Evolutionary conservation across 2,888 invertebrate species (phyloP).

Genomic region (Morpho helenor): DNA sequence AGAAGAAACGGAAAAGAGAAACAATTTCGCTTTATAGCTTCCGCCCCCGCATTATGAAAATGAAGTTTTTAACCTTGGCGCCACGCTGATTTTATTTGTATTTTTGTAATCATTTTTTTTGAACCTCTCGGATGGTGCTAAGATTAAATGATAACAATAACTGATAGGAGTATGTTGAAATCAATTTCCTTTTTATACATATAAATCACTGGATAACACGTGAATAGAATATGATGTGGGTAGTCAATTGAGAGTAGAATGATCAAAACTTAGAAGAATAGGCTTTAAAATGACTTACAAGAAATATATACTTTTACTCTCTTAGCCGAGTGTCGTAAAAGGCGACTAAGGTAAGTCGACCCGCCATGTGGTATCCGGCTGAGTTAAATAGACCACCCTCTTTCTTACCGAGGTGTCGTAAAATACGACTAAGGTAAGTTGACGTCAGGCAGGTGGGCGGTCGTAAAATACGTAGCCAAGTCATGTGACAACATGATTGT

Average conservation of each 20-base stretch:
- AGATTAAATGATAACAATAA: slow-evolving; percentile 21
- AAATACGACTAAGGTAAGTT: too few relatives aligned
- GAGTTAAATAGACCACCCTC: too few relatives aligned
- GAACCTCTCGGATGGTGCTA: slow-evolving; percentile 9
- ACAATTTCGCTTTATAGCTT: slow-evolving; percentile 68
- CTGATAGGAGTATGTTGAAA: slow-evolving; percentile 9
- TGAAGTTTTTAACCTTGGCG: slow-evolving; percentile 59
- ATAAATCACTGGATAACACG: neutral
- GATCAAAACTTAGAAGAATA: too few relatives aligned
- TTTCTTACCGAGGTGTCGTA: too few relatives aligned
- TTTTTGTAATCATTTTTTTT: slow-evolving; percentile 15
- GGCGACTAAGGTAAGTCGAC: neutral
- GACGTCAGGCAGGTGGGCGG: too few relatives aligned
- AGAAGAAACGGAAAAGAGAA: slow-evolving; percentile 46
- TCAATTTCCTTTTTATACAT: slow-evolving; percentile 13
- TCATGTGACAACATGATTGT: too few relatives aligned
- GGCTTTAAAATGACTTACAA: neutral
- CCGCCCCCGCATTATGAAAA: slow-evolving; percentile 70
- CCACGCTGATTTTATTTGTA: slow-evolving; percentile 25
- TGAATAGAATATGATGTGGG: neutral
- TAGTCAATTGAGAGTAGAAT: neutral
- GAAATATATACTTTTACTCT: neutral
- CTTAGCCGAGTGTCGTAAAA: neutral
- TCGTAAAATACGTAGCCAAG: too few relatives aligned
- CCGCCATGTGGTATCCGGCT: too few relatives aligned